Conservation (phyloP, 2,888 invertebrate species). For the Coremacera marginata region DNA sequence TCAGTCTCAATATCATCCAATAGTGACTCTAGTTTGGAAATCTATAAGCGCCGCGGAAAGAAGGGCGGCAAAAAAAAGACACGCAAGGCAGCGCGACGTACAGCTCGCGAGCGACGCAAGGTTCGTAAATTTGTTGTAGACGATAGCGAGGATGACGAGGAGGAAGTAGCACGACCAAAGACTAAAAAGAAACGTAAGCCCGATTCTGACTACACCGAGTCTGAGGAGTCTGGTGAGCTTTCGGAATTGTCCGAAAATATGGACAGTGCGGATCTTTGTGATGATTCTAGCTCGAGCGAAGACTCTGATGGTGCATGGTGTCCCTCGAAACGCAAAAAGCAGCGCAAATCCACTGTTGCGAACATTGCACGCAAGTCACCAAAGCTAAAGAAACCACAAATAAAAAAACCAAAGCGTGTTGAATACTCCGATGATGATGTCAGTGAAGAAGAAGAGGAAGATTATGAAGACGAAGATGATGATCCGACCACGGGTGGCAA, state of each 20-base stretch:
- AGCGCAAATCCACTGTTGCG: conserved; percentile 52
- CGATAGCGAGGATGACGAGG: conserved; percentile 72
- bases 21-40: conserved; percentile 71
- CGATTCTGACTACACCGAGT: conserved; percentile 74
- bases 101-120: conserved; percentile 67
- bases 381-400: conserved; percentile 55
- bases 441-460: conserved; percentile 77
- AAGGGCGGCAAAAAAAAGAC: conserved; percentile 71
- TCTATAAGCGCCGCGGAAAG: conserved; percentile 70
- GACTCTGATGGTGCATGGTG: conserved; percentile 67
- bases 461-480: conserved; percentile 71
- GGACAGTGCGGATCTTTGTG: conserved; percentile 68
- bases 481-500: conserved; percentile 65
- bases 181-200: conserved; percentile 71
- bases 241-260: conserved; percentile 66
- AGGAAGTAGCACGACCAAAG: conserved; percentile 66
- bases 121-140: conserved; percentile 70
- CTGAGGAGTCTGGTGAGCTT: conserved; percentile 67
- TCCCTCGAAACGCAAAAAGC: conserved; percentile 65
- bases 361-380: conserved; percentile 59
- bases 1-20: conserved; percentile 74
- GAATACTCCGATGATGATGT: conserved; percentile 64
- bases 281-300: conserved; percentile 65
- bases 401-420: conserved; percentile 60
- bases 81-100: conserved; percentile 70